Evolutionary conservation across 2,797 vertebrate species (phyloP), one percentile per base, ranked within the genome.

Genomic region (Xyrichtys novacula): DNA sequence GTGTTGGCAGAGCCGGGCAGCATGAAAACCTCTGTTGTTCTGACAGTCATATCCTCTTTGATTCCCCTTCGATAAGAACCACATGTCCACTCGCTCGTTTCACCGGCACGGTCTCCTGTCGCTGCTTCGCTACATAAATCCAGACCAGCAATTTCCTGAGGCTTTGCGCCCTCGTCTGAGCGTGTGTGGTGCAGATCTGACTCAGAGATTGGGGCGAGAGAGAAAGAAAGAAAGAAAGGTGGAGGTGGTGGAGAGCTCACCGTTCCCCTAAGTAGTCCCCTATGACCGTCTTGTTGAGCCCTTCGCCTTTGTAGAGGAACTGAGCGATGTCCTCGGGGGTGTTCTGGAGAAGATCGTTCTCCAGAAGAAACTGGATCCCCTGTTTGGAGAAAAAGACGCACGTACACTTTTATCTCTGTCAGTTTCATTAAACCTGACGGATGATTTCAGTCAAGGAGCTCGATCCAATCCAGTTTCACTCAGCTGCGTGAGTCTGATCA

Each of bases 261-360:
- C 94, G 86, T 85, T 94, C 94, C 4, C 94, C 94, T 67, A 97
- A 91, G 89, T 97, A 97, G 92, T 97, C 96, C 59, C 96, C 96
- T 0, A 97, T 97, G 80, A 96, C 96, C 0, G 96, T 97, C 92
- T 97, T 97, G 94, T 97, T 97, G 66, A 97, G 94, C 22, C 96
- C 96, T 54, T 97, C 96, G 2, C 96, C 96, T 91, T 97, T 97
- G 91, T 96, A 97, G 42, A 97, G 94, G 86, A 97, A 97, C 74
- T 96, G 96, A 19, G 96, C 92, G 5, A 97, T 96, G 80, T 97
- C 96, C 82, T 97, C 96, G 0, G 96, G 91, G 2, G 96, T 96
- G 83, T 96, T 93, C 72, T 95, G 94, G 34, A 97, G 92, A 66
- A 97, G 94, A 74, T 97, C 96, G 0, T 97, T 96, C 78, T 97